Conservation (phyloP, 1,140 invertebrate species). For the Melitaea cinxia region DNA sequence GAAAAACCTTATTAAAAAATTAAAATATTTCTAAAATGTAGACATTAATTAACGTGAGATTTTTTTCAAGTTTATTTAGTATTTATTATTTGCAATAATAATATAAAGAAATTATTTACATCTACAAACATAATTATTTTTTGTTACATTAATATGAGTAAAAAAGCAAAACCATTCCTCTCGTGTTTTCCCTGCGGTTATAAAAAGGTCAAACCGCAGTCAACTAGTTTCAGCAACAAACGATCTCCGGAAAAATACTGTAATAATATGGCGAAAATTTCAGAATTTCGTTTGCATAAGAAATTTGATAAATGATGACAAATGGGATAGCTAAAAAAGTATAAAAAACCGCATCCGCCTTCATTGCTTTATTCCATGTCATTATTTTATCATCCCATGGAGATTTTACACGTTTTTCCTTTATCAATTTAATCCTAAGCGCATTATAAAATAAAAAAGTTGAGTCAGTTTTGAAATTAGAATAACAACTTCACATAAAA, state of each 20-base stretch:
- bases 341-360: slow-evolving; percentile 26
- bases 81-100: too few relatives aligned
- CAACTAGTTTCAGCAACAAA: slow-evolving; percentile 29
- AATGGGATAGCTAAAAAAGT: slow-evolving; percentile 13
- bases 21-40: not conserved
- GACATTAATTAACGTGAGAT: not conserved
- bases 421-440: too few relatives aligned
- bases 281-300: slow-evolving; percentile 27
- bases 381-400: slow-evolving; percentile 15
- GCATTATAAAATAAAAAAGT: not conserved
- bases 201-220: slow-evolving; percentile 29
- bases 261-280: slow-evolving; percentile 20
- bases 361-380: slow-evolving; percentile 21
- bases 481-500: not conserved
- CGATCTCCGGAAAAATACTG: slow-evolving; percentile 17
- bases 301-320: slow-evolving; percentile 36
- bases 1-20: not conserved
- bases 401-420: too few relatives aligned
- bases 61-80: too few relatives aligned
- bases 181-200: not conserved
- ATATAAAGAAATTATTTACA: too few relatives aligned
- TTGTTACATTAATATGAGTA: not conserved
- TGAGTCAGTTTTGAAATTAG: not conserved
- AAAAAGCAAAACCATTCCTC: slow-evolving; percentile 7
- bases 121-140: not conserved